Evolutionary conservation across 1,140 invertebrate genomes (phyloP), one percentile per base, ranked within the genome.

Genomic region (Acyrthosiphon pisum): DNA sequence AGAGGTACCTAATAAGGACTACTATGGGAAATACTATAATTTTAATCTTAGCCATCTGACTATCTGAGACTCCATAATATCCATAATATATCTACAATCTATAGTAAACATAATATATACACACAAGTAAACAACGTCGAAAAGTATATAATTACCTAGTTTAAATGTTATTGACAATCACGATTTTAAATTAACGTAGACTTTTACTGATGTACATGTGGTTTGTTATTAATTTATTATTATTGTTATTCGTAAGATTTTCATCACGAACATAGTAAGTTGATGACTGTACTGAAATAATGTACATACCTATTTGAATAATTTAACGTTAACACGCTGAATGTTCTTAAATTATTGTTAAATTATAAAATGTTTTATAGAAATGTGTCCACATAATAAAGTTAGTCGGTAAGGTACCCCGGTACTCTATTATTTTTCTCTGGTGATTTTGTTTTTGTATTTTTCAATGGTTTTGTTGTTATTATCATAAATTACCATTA

Each of bases 401-500:
- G 30, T 18, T n/a, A 68, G 60, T 30, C n/a, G n/a, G n/a, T 76
- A n/a, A 46, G 56, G 23, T 26, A 56, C 48, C 48, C 0, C 48
- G 20, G 37, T 84, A 84, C 41, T n/a, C 14, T 6, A 88, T 88
- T 88, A 48, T 50, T 22, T 88, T 50, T 35, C n/a, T n/a, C 18
- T 18, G 2, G 2, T 23, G 14, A 50, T 50, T 50, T 20, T 50
- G 18, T 48, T 50, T 48, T 50, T 35, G 20, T 88, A 50, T 22
- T 48, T 50, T 50, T 37, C 18, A 18, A 35, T 89, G 35, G 87
- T 35, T 22, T 50, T 37, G 30, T 89, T 50, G 46, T 53, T 89
- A 23, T 89, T 50, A 89, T 89, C 48, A 89, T 89, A 53, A 53
- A 89, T 87, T 89, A 89, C 46, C 35, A 53, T 89, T 53, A 53